These are phyloP conservation scores for Drosophila nigrodunni DNA, from an alignment of 1,140 invertebrate species.

Conservation along the genomic window DNA sequence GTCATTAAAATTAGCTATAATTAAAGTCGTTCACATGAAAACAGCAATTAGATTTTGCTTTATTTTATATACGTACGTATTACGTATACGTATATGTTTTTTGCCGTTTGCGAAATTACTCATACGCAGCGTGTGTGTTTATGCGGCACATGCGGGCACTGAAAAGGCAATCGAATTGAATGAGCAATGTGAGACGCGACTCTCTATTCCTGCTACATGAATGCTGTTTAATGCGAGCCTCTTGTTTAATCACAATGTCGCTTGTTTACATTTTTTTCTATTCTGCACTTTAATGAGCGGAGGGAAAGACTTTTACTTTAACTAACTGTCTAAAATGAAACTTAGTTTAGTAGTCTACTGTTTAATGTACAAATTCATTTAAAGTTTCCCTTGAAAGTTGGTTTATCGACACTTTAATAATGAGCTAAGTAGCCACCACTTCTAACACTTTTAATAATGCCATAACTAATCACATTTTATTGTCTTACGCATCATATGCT, in stretches of 20 bases:
- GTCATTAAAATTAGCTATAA: conserved; percentile 76
- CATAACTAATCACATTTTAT: neutral
- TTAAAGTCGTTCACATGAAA: conserved; percentile 65
- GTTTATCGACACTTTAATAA: conserved; percentile 8
- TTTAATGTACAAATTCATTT: neutral
- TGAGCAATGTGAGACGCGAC: conserved; percentile 22
- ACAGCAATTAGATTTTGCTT: conserved; percentile 58
- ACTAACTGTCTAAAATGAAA: too few relatives aligned
- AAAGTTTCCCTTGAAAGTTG: neutral
- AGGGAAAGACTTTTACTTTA: too few relatives aligned
- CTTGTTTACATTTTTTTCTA: neutral
- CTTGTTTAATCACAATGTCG: neutral
- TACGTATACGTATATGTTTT: neutral
- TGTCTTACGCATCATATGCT: conserved; percentile 23
- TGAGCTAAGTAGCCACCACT: neutral
- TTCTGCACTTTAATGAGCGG: neutral
- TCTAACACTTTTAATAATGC: neutral
- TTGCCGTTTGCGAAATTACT: conserved; percentile 43
- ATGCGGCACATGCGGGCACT: conserved; percentile 34
- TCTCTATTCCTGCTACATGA: neutral
- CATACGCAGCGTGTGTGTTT: conserved; percentile 46
- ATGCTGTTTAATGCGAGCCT: neutral
- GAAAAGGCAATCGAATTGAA: conserved; percentile 33
- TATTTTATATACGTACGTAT: neutral
- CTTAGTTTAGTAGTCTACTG: neutral